Evolutionary conservation across 2,797 vertebrate species (phyloP), one percentile per base, ranked within the genome.

Genomic region (Myiotriccus ornatus): DNA sequence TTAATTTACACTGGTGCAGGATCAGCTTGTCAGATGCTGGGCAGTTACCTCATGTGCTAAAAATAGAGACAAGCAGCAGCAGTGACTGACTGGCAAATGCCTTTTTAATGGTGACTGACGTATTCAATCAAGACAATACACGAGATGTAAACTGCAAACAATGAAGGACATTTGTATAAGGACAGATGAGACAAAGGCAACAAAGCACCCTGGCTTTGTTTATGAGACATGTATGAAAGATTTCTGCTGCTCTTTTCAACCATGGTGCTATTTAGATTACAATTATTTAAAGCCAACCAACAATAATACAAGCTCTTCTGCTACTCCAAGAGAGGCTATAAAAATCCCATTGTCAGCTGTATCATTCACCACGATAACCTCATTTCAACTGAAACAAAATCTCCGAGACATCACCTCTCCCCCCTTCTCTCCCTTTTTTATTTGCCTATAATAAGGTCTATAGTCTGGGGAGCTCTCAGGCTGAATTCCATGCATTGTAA

Each of bases 401-500:
- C 82, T 87, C 85, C 0, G 3, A 95, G 92, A 94, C 64, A 89
- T 79, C 84, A 89, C 84, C 74, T 78, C 60, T 84, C 52, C 69
- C 43, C 52, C 4, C 12, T 11, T 28, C 41, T 43, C 85, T 73
- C 65, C 24, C 43, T 68, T 92, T 93, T 92, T 90, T 89, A 94
- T 97, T 95, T 87, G 90, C 83, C 76, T 89, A 55, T 89, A 97
- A 96, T 93, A 94, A 92, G 73, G 84, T 64, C 90, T 50, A 37
- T 70, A 60, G 91, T 94, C 94, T 94, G 65, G 88, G 93, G 96
- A 97, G 94, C 64, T 95, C 93, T 96, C 17, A 9, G 94, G 93
- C 91, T 96, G 93, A 94, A 96, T 96, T 91, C 96, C 87, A 90
- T 62, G 95, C 97, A 95, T 93, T 93, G 93, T 95, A 95, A 97